phyloP scores from a whole-genome alignment of 2,888 invertebrate species.

The Biston stratarius region DNA sequence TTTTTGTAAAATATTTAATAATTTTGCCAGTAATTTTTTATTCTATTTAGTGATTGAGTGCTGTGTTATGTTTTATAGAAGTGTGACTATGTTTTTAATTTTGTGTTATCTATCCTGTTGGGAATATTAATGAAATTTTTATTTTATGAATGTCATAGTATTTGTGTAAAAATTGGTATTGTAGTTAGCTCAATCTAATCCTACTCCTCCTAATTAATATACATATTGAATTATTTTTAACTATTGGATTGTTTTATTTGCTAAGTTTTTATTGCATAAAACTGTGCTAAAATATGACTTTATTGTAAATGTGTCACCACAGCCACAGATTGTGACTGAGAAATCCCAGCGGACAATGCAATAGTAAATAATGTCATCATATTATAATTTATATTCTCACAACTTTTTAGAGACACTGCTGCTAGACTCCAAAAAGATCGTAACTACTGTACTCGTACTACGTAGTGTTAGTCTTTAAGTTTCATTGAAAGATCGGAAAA shows the following conservation, averaged over 20 bases:
- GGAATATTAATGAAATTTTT: constrained; percentile 43
- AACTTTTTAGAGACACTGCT: no score
- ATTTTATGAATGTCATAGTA: constrained; percentile 30
- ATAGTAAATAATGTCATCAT: no score
- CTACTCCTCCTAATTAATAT: constrained; percentile 41
- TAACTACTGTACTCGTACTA: no score
- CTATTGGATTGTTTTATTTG: constrained; percentile 29
- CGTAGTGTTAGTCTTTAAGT: no score
- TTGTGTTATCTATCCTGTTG: constrained; percentile 44
- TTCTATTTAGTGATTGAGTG: constrained; percentile 68
- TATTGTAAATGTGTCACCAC: no score
- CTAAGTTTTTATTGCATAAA: not conserved
- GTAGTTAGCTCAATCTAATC: constrained; percentile 47
- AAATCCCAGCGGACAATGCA: no score
- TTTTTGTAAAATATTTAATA: constrained; percentile 41
- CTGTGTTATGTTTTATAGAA: constrained; percentile 69
- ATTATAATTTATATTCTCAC: no score
- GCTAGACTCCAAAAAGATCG: no score
- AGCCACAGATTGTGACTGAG: no score
- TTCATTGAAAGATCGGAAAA: no score
- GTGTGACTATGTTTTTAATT: constrained; percentile 56
- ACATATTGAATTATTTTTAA: constrained; percentile 41
- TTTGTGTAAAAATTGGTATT: constrained; percentile 29
- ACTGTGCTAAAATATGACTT: no score
- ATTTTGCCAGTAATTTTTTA: constrained; percentile 58